phyloP scores from a whole-genome alignment of 2,113 vertebrate genomes.

The Gnathonemus longibarbis region DNA sequence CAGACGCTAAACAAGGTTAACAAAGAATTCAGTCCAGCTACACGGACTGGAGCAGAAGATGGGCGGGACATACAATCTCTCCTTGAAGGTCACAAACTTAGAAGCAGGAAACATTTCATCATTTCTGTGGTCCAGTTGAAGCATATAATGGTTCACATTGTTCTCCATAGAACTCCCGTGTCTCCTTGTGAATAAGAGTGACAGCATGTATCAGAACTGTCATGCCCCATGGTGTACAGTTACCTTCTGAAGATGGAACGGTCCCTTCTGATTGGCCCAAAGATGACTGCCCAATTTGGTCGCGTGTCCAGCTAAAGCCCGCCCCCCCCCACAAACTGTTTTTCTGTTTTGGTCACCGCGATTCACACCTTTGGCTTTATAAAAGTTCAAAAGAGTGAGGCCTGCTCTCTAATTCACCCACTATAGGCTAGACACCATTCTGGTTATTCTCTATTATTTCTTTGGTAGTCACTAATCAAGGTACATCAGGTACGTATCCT shows the following conservation, averaged over 20 bases:
- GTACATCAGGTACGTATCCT: constrained; percentile 60
- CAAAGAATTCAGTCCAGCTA: constrained; percentile 49
- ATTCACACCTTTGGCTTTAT: constrained; percentile 80
- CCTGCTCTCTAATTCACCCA: constrained; percentile 23
- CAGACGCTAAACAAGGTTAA: constrained; percentile 65
- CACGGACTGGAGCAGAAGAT: constrained; percentile 38
- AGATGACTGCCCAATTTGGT: constrained; percentile 65
- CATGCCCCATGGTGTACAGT: constrained; percentile 47
- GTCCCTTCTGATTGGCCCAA: constrained; percentile 49
- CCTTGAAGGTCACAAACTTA: constrained; percentile 34
- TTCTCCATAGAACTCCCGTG: constrained; percentile 54
- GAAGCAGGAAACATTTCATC: constrained; percentile 49
- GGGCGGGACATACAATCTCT: constrained; percentile 24
- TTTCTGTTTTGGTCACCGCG: constrained; percentile 75
- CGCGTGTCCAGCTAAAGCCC: constrained; percentile 39
- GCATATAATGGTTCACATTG: constrained; percentile 64
- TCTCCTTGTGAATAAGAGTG: constrained; percentile 29
- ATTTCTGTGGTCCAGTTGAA: constrained; percentile 65
- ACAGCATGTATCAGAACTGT: not conserved
- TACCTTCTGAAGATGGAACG: constrained; percentile 47
- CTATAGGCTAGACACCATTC: constrained; percentile 26
- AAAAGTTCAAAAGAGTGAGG: constrained; percentile 41
- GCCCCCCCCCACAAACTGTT: constrained; percentile 34
- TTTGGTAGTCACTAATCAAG: constrained; percentile 92
- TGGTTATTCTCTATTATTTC: constrained; percentile 85